phyloP scores from a whole-genome alignment of 2,113 vertebrate genomes.

The Camelus dromedarius region DNA sequence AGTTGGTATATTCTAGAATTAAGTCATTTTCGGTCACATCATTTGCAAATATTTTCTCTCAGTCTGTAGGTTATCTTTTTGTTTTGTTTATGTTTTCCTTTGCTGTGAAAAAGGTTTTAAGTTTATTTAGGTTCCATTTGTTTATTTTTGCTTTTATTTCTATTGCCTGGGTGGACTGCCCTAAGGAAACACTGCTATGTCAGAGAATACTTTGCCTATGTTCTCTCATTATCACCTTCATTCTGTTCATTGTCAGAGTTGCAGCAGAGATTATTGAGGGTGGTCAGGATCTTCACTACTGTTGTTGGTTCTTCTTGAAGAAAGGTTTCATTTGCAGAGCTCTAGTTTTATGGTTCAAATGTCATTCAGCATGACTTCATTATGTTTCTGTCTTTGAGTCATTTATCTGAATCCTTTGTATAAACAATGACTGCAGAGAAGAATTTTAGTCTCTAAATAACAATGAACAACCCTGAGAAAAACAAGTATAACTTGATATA shows the following conservation, averaged over 20 bases:
- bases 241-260: background rate
- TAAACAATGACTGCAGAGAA: background rate
- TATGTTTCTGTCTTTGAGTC: background rate
- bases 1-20: too few species aligned
- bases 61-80: too few species aligned
- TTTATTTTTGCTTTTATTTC: too few species aligned
- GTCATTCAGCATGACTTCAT: background rate
- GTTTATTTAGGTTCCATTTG: too few species aligned
- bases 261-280: background rate
- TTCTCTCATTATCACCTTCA: background rate
- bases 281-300: background rate
- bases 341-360: background rate
- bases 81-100: too few species aligned
- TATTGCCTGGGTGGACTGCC: too few species aligned
- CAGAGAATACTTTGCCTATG: too few species aligned
- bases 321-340: background rate
- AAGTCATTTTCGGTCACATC: too few species aligned
- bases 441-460: background rate
- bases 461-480: background rate
- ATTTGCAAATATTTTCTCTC: too few species aligned
- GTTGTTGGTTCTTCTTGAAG: background rate
- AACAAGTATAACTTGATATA: background rate
- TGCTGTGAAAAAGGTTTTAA: too few species aligned
- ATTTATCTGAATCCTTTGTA: background rate
- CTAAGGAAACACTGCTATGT: too few species aligned